Evolutionary conservation across 2,797 vertebrate species (phyloP), one percentile per base, ranked within the genome.

Genomic region (Garrulus glandarius): DNA sequence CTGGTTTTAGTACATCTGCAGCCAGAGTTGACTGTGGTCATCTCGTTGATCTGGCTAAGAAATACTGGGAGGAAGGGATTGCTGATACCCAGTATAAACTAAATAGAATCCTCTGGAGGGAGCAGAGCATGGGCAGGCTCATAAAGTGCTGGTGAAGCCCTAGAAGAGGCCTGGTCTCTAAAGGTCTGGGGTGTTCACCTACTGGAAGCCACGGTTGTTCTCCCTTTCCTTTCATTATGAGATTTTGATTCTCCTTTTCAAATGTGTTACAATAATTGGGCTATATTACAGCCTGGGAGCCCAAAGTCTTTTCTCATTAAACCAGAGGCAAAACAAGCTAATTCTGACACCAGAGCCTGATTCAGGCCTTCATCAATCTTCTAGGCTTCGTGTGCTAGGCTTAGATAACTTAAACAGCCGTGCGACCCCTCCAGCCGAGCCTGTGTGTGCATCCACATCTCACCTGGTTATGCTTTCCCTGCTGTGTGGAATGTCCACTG

Each of bases 401-500:
- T 87, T 67, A 50, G 50, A 4, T 80, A 56, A 59, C 37, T 46
- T 67, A 23, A 49, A 56, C 3, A 79, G 29, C 61, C 63, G 22
- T 77, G 56, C 52, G 36, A 5, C 34, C 27, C 55, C 55, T 75
- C 10, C 27, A 44, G 15, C 61, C 47, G 57, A 56, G 2, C 32
- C 69, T 46, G 53, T 8, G 29, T 22, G 34, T 16, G 14, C 44
- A 61, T 39, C 50, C 11, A 2, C 59, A 79, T 74, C 43, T 69
- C 44, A 5, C 27, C 68, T 50, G 34, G 29, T 22, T 74, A 23
- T 63, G 47, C 43, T 26, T 72, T 81, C 55, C 60, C 56, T 65
- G 2, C 23, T 6, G 3, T 3, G 0, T 53, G 41, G 7, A 43
- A 23, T 0, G 0, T 30, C 22, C 7, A 1, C 47, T 43, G 52